Percentiles rank a stretch among this genome's conserved stretches.
Conservation (phyloP, 2,888 invertebrate species). For the Pterostichus madidus region DNA sequence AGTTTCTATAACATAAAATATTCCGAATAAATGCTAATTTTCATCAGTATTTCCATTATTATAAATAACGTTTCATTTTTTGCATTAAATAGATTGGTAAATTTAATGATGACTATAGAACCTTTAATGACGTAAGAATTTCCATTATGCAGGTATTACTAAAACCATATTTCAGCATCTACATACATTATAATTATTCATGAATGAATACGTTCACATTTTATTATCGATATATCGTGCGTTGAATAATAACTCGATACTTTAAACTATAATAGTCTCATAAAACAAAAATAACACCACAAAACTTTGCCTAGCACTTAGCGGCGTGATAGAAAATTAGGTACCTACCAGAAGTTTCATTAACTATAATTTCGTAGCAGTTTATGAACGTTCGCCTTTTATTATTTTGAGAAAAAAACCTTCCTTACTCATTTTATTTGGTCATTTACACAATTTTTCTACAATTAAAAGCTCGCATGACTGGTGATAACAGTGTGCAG, state of each 20-base stretch:
- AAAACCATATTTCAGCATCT: no score
- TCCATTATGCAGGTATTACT: no score
- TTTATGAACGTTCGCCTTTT: background rate
- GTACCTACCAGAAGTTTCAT: conserved; percentile 17
- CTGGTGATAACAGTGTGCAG: conserved; percentile 28
- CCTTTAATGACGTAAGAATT: no score
- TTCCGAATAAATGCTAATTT: no score
- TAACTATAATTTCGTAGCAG: conserved; percentile 31
- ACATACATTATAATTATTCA: no score
- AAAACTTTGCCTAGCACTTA: background rate
- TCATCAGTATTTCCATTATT: no score
- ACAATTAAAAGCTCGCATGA: conserved; percentile 56
- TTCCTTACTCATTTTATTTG: conserved; percentile 13
- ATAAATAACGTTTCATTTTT: no score
- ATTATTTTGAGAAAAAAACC: conserved; percentile 30
- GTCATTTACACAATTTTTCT: conserved; percentile 49
- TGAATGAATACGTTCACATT: no score
- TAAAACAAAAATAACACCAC: conserved; percentile 30
- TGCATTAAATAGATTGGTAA: no score
- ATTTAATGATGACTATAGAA: no score
- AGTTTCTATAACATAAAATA: no score
- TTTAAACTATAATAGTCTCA: conserved; percentile 30
- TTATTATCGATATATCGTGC: no score
- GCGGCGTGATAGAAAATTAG: conserved; percentile 24
- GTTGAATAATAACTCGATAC: conserved; percentile 9